These are phyloP conservation scores for Oreochromis aureus DNA, from an alignment of 2,113 vertebrate genomes.

Conservation along the genomic window DNA sequence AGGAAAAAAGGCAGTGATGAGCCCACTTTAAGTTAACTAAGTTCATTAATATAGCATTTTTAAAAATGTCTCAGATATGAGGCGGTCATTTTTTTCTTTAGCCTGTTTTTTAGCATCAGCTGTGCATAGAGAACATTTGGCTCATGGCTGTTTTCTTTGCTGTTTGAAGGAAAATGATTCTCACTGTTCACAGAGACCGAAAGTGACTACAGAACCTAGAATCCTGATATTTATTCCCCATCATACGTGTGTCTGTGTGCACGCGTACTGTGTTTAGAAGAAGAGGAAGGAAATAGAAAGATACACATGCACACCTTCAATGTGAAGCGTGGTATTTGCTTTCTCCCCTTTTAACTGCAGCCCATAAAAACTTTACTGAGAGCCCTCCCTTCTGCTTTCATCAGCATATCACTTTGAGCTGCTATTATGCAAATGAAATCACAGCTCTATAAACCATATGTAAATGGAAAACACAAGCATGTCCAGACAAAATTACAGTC, in stretches of 20 bases:
- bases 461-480: conserved; percentile 67
- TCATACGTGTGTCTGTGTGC: not conserved
- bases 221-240: not conserved
- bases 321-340: conserved; percentile 32
- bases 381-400: conserved; percentile 57
- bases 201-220: not conserved
- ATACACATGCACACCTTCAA: not conserved
- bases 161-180: conserved; percentile 31
- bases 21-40: not conserved
- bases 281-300: not conserved
- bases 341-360: conserved; percentile 33
- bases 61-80: not conserved
- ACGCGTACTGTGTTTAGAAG: not conserved
- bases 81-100: not conserved
- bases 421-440: conserved; percentile 69
- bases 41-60: not conserved
- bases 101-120: not conserved
- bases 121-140: not conserved
- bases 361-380: conserved; percentile 53
- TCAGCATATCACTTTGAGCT: conserved; percentile 63
- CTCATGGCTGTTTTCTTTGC: conserved; percentile 24
- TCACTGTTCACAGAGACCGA: not conserved
- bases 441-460: conserved; percentile 62
- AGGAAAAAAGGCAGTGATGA: not conserved
- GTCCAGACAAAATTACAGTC: conserved; percentile 56